Conservation (phyloP, 2,113 vertebrate genomes). For the Neopipo cinnamomea region DNA sequence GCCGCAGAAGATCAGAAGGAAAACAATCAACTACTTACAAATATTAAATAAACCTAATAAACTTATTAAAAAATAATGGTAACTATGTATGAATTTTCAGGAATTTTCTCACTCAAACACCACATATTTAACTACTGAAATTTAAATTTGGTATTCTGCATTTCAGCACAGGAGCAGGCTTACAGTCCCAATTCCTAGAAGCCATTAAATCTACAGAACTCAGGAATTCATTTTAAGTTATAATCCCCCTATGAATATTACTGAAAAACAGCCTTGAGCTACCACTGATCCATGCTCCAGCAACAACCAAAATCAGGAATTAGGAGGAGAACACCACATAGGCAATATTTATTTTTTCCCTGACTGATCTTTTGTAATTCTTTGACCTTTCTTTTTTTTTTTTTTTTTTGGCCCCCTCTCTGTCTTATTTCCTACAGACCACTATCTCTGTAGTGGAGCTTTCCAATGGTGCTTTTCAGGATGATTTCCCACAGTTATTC, state of each 20-base stretch:
- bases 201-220: not conserved
- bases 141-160: not conserved
- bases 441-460: not conserved
- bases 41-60: not conserved
- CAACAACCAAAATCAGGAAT: not conserved
- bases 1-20: not conserved
- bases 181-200: not conserved
- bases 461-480: constrained; percentile 18
- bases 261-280: not conserved
- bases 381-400: not conserved
- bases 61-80: not conserved
- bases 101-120: not conserved
- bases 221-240: not conserved
- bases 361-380: not conserved
- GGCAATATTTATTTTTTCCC: not conserved
- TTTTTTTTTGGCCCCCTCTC: rapidly evolving
- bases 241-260: not conserved
- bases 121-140: not conserved
- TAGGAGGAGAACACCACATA: rapidly evolving
- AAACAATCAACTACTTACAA: not conserved
- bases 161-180: not conserved
- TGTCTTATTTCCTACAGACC: not conserved
- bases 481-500: constrained; percentile 8
- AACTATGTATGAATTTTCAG: not conserved
- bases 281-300: not conserved